Conservation (phyloP, 2,113 vertebrate genomes). For the Corydoras maculifer region DNA sequence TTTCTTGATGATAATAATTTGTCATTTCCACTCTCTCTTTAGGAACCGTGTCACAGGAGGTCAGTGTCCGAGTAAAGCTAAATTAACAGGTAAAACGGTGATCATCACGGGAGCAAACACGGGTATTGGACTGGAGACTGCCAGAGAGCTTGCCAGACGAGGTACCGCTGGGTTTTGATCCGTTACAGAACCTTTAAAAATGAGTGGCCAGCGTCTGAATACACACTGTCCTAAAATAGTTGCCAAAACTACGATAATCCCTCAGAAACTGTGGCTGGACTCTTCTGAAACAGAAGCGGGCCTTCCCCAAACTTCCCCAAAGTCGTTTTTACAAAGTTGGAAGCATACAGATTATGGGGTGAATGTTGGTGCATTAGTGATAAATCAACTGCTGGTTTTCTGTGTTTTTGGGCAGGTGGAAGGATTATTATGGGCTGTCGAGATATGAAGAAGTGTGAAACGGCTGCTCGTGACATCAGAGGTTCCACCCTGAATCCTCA, state of each 20-base stretch:
- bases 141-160: constrained; percentile 71
- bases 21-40: not conserved
- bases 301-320: too few relatives aligned
- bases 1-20: not conserved
- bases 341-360: too few relatives aligned
- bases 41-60: constrained; percentile 74
- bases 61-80: constrained; percentile 69
- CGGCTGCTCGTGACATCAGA: constrained; percentile 69
- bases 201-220: not conserved
- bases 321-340: too few relatives aligned
- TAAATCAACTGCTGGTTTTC: not conserved
- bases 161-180: constrained; percentile 43
- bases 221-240: not conserved
- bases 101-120: constrained; percentile 80
- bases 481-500: constrained; percentile 71
- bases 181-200: not conserved
- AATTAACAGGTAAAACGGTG: constrained; percentile 73
- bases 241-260: not conserved
- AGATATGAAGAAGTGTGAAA: constrained; percentile 76
- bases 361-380: too few relatives aligned
- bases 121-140: constrained; percentile 77
- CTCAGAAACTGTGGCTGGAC: not conserved
- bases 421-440: constrained; percentile 79
- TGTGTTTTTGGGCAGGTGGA: constrained; percentile 61
- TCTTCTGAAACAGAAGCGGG: too few relatives aligned